Percentiles rank a stretch among this genome's conserved stretches.
phyloP scores from a whole-genome alignment of 2,113 vertebrate species.

The Sapayoa aenigma region DNA sequence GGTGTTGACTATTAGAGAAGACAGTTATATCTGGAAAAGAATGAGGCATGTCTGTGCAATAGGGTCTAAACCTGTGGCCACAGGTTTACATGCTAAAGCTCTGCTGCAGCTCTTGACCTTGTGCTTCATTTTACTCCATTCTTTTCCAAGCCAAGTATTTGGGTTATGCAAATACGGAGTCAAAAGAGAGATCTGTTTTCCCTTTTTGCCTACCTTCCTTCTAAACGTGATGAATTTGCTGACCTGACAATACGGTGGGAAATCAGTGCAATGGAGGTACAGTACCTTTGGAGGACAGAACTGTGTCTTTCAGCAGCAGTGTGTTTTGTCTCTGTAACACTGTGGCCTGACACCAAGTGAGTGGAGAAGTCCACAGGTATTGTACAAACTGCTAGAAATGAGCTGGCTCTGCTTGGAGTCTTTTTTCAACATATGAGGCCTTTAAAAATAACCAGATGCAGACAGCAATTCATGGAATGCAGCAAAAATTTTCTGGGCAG shows the following conservation, averaged over 20 bases:
- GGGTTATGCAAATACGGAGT: neutral
- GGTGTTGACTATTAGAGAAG: neutral
- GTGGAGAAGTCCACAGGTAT: neutral
- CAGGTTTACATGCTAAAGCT: neutral
- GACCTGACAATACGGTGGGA: neutral
- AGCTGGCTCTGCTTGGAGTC: neutral
- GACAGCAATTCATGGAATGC: neutral
- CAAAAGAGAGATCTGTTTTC: neutral
- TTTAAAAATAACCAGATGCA: neutral
- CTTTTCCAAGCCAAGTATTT: neutral
- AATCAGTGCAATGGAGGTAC: neutral
- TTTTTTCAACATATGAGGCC: neutral
- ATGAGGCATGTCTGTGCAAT: neutral
- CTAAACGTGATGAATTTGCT: neutral
- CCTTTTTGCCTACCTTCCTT: neutral
- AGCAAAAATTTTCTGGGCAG: neutral
- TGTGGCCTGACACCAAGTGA: no score
- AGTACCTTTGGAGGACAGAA: neutral
- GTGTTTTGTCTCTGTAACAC: neutral
- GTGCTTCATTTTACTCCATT: neutral
- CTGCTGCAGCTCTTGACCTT: neutral
- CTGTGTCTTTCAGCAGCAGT: neutral
- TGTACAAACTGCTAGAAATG: neutral
- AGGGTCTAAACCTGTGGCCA: neutral
- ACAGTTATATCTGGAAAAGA: neutral